phyloP scores from a whole-genome alignment of 2,797 vertebrate species.

The Delichon dasypus region DNA sequence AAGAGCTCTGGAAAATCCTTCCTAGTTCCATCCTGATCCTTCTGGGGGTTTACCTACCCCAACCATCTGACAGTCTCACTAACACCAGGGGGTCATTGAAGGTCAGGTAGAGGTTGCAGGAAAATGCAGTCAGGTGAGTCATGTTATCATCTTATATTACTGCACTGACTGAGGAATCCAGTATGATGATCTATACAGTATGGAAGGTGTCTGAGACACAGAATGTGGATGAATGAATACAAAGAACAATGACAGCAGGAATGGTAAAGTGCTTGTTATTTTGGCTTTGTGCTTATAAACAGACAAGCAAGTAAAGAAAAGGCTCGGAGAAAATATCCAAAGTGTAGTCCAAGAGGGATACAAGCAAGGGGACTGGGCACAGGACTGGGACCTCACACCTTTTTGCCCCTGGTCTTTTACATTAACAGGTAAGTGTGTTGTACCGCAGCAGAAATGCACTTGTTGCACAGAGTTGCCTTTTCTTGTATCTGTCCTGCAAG shows the following conservation, averaged over 20 bases:
- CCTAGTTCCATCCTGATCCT: slow-evolving; percentile 19
- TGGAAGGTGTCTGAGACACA: slow-evolving; percentile 53
- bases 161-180: slow-evolving; percentile 27
- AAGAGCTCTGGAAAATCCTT: slow-evolving; percentile 20
- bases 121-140: neutral
- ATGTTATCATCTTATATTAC: neutral
- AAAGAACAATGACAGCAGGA: slow-evolving; percentile 43
- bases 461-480: neutral
- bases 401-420: neutral
- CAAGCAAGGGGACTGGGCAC: neutral
- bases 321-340: slow-evolving; percentile 3
- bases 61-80: neutral
- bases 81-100: neutral
- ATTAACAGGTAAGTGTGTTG: neutral
- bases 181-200: slow-evolving; percentile 69
- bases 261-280: slow-evolving; percentile 40
- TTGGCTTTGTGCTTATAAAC: slow-evolving; percentile 7
- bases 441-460: neutral
- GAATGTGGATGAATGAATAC: slow-evolving; percentile 58
- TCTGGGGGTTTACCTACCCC: neutral
- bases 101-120: neutral
- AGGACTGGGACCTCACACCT: neutral
- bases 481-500: neutral
- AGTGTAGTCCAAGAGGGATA: slow-evolving; percentile 13
- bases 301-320: slow-evolving; percentile 46